These are phyloP conservation scores for Drosophila dunni DNA, from an alignment of 1,140 invertebrate species.

Conservation along the genomic window DNA sequence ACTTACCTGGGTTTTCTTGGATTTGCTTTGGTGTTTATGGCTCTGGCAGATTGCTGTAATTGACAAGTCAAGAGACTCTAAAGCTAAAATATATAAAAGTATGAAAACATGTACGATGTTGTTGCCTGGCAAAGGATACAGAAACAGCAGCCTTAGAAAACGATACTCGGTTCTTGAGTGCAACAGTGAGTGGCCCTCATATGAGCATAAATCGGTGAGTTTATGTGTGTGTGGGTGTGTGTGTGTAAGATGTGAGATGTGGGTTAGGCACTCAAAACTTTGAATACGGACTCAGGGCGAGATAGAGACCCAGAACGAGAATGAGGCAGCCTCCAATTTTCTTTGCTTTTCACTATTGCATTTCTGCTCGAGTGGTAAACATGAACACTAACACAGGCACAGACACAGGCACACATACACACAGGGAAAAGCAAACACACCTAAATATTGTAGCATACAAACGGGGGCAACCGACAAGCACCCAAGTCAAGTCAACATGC, in stretches of 20 bases:
- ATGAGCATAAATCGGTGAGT: slow-evolving; percentile 29
- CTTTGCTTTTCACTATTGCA: slow-evolving; percentile 52
- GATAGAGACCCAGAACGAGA: slow-evolving; percentile 50
- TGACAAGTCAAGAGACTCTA: slow-evolving; percentile 65
- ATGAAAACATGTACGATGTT: slow-evolving; percentile 62
- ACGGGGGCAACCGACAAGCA: slow-evolving; percentile 72
- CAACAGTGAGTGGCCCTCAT: slow-evolving; percentile 49
- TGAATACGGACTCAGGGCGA: slow-evolving; percentile 58
- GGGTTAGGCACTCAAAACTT: slow-evolving; percentile 55
- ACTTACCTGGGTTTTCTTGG: neutral
- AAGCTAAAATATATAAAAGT: slow-evolving; percentile 32
- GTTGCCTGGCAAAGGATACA: slow-evolving; percentile 34
- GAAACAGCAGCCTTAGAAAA: slow-evolving; percentile 47
- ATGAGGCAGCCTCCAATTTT: slow-evolving; percentile 56
- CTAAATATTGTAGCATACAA: slow-evolving; percentile 78
- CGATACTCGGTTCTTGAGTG: slow-evolving; percentile 59
- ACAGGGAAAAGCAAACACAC: slow-evolving; percentile 33
- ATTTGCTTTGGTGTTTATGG: slow-evolving; percentile 24
- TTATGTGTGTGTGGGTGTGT: slow-evolving; percentile 20
- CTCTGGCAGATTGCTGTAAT: slow-evolving; percentile 17
- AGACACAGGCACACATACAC: slow-evolving; percentile 17
- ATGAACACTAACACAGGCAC: slow-evolving; percentile 44
- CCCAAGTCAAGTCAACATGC: slow-evolving; percentile 69
- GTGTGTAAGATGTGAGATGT: slow-evolving; percentile 3
- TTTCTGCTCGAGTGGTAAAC: slow-evolving; percentile 67